Base-by-base conservation (phyloP, 2,797 vertebrate genomes). In the Sternotherus odoratus region DNA sequence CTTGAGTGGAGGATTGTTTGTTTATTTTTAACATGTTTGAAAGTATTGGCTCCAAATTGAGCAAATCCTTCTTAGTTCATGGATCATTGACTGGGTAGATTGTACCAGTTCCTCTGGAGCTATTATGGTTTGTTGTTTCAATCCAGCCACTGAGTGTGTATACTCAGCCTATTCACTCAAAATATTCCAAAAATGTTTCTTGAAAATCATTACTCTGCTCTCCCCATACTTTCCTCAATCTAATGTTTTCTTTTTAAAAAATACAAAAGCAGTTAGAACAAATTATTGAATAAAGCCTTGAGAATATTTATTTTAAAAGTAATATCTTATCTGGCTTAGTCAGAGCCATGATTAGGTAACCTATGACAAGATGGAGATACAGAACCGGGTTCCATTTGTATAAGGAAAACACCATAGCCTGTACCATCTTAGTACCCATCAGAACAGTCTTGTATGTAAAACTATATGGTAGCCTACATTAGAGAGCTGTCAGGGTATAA, bases 51-150 rank as follows among this genome's bases (percentile, higher is more conserved):
- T 94, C 82, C 95, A 94, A 94, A 92, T 93, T 83, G 91, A 96
- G 75, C 93, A 96, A 91, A 94, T 94, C 79, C 78, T 94, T 97
- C 87, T 97, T 93, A 66, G 77, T 91, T 96, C 91, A 91, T 93
- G 88, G 89, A 85, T 95, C 91, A 94, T 94, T 96, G 96, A 91
- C 79, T 97, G 86, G 43, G 93, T 86, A 96, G 77, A 95, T 96
- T 95, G 91, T 88, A 95, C 95, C 51, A 75, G 75, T 91, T 92
- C 75, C 87, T 86, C 87, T 93, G 92, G 89, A 79, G 12, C 80
- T 60, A 86, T 96, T 97, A 96, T 74, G 82, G 54, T 88, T 93
- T 79, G 51, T 96, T 50, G 77, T 96, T 97, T 93, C 92, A 94
- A 39, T 94, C 85, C 92, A 95, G 12, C 54, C 48, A 91, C 1